Evolutionary conservation across 2,888 invertebrate genomes (phyloP).

Genomic region (Amitus sp.): DNA sequence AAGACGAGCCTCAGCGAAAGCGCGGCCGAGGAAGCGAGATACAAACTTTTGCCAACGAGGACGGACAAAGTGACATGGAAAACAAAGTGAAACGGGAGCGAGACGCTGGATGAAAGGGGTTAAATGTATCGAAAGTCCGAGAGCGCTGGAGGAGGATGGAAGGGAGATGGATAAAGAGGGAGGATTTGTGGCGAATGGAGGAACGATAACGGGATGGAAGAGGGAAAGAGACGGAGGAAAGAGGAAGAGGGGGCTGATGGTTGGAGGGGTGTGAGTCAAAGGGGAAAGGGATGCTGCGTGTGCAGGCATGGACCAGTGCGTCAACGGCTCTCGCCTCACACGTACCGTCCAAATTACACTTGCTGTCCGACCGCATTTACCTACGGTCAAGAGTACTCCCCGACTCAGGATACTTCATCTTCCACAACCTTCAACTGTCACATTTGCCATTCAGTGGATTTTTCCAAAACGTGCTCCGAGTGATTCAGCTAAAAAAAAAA

Average conservation of each 20-base stretch:
- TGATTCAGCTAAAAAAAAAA: too few species aligned
- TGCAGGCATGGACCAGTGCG: conserved; percentile 67
- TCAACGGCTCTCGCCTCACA: conserved; percentile 67
- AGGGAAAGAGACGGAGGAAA: conserved; percentile 42
- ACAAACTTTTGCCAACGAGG: conserved; percentile 29
- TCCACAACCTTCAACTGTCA: too few species aligned
- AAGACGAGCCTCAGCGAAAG: too few species aligned
- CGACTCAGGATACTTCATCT: too few species aligned
- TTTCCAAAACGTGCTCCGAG: too few species aligned
- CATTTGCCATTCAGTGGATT: too few species aligned
- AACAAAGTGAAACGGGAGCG: conserved; percentile 32
- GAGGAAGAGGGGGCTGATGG: conserved; percentile 45
- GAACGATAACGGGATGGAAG: conserved; percentile 27
- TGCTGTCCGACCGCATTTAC: conserved; percentile 45
- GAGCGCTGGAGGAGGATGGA: conserved; percentile 35
- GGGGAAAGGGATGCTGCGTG: conserved; percentile 64
- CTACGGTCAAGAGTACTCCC: not conserved
- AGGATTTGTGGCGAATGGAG: conserved; percentile 36
- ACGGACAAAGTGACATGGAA: conserved; percentile 28
- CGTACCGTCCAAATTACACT: conserved; percentile 65
- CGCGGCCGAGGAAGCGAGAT: too few species aligned
- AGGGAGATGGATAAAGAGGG: conserved; percentile 41
- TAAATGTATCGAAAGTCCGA: conserved; percentile 29
- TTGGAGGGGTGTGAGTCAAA: conserved; percentile 49
- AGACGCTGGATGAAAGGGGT: conserved; percentile 36